phyloP scores from a whole-genome alignment of 2,113 vertebrate genomes.

The Dicentrarchus labrax region DNA sequence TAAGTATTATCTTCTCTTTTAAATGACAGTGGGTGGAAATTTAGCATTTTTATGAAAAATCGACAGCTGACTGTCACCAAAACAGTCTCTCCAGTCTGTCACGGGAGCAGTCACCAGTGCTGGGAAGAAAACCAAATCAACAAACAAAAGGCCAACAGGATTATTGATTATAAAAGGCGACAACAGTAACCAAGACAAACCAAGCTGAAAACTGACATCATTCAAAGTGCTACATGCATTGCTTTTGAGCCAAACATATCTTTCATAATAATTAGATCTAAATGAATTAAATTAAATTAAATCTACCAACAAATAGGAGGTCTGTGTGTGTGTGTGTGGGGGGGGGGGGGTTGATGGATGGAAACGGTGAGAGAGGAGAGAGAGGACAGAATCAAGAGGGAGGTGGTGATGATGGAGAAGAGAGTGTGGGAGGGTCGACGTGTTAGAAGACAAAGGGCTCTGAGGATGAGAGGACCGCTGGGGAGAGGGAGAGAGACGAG shows the following conservation, averaged over 20 bases:
- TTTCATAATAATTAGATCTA: too few relatives aligned
- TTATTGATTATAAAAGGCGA: background rate
- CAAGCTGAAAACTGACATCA: background rate
- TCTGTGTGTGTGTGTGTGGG: too few relatives aligned
- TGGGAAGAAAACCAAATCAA: background rate
- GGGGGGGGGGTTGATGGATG: slow-evolving; percentile 29
- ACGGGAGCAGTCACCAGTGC: background rate
- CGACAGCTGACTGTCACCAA: background rate
- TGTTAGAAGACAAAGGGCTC: slow-evolving; percentile 63
- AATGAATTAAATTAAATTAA: too few relatives aligned
- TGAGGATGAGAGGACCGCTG: slow-evolving; percentile 46
- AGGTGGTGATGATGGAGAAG: slow-evolving; percentile 46
- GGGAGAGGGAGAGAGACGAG: slow-evolving; percentile 7
- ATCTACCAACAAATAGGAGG: background rate
- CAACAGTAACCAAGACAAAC: background rate
- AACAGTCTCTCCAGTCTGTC: background rate
- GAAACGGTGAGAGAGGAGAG: slow-evolving; percentile 27
- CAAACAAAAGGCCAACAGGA: background rate
- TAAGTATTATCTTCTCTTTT: background rate
- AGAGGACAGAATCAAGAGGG: slow-evolving; percentile 34
- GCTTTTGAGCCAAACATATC: too few relatives aligned
- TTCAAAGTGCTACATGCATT: background rate
- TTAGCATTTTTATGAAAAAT: background rate
- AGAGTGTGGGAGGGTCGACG: slow-evolving; percentile 53
- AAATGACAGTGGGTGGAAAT: background rate